These are phyloP conservation scores for Steinernema khuongi DNA, from an alignment of 1,140 invertebrate species.

Conservation along the genomic window DNA sequence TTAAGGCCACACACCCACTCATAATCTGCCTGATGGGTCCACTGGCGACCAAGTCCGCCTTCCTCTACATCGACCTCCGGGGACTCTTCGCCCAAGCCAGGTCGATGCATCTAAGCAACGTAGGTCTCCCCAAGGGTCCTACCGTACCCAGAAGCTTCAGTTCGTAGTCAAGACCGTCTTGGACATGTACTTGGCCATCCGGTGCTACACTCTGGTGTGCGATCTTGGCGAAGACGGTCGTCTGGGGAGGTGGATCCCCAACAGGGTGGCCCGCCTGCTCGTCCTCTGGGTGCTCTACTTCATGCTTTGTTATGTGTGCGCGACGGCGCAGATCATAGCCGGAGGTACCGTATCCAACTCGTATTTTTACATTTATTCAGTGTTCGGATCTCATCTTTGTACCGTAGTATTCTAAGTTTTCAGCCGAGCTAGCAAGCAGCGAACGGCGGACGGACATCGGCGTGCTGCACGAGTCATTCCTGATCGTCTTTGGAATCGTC, in stretches of 20 bases:
- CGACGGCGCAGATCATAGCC: not conserved
- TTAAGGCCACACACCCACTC: not conserved
- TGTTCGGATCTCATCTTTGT: no score
- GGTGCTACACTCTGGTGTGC: not conserved
- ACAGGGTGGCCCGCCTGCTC: not conserved
- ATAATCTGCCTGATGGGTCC: slow-evolving; percentile 8
- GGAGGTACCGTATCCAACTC: not conserved
- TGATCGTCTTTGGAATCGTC: not conserved
- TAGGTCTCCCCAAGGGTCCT: no score
- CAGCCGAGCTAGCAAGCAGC: not conserved
- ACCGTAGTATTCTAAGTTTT: no score
- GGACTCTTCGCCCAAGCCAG: not conserved
- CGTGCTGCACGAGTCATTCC: not conserved
- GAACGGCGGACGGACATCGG: not conserved
- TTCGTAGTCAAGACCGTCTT: not conserved
- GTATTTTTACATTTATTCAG: no score
- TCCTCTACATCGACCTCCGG: not conserved
- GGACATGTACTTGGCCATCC: not conserved
- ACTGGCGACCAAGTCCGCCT: not conserved
- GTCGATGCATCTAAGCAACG: not conserved
- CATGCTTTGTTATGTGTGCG: not conserved
- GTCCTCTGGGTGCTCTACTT: not conserved
- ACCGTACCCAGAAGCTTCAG: not conserved
- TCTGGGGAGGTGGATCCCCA: not conserved
- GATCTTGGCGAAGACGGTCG: not conserved